A percentile compares a stretch with the other conserved stretches of the same genome.
Conservation (phyloP, 1,140 invertebrate genomes). For the Planococcus citri region DNA sequence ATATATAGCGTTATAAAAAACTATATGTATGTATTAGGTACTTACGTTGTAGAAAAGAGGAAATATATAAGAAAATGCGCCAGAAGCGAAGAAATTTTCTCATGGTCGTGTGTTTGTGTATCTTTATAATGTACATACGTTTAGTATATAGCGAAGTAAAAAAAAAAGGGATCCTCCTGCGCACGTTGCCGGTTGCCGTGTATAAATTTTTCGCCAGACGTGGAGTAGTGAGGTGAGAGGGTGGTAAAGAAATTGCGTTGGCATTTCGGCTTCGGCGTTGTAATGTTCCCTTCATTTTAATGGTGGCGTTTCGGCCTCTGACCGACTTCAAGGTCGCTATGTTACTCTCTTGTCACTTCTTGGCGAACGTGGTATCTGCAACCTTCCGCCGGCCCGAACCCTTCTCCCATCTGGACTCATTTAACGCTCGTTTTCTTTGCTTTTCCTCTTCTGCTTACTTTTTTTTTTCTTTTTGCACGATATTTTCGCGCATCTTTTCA, state of each 20-base stretch:
- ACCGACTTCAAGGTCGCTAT: constrained; percentile 22
- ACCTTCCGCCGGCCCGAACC: not conserved
- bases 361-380: not conserved
- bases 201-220: not conserved
- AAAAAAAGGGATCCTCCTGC: not conserved
- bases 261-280: constrained; percentile 8
- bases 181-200: no score
- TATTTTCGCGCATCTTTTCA: constrained; percentile 21
- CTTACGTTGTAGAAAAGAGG: no score
- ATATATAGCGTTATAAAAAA: no score
- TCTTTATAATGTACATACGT: no score
- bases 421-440: not conserved
- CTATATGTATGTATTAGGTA: no score
- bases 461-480: no score
- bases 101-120: not conserved
- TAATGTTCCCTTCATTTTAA: constrained; percentile 12
- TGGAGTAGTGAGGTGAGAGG: not conserved
- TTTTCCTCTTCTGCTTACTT: constrained; percentile 22
- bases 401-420: no score
- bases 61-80: no score
- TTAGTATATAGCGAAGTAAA: no score
- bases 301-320: constrained; percentile 25
- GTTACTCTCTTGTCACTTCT: constrained; percentile 7
- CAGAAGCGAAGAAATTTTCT: not conserved
- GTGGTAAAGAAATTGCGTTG: constrained; percentile 9